Base-by-base conservation (phyloP, 1,140 invertebrate species). In the Pygmarrhopalites habei region DNA sequence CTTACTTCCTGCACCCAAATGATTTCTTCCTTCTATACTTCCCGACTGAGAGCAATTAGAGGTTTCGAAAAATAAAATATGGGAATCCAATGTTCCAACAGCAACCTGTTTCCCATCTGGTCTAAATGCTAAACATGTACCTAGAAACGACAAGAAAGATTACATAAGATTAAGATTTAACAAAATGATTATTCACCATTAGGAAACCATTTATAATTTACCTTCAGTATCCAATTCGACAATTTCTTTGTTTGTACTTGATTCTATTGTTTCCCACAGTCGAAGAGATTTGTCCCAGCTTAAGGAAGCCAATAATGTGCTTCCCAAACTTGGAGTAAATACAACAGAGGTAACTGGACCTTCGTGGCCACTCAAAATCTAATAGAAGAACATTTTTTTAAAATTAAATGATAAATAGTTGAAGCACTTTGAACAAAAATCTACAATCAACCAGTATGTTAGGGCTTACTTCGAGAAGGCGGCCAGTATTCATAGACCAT, bases 241-340 rank as follows among this genome's bases (percentile, higher is more conserved):
- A 0, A 86, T 86, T 79, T 98, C 94, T 69, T 87, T 86, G n/a
- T 81, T 80, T 0, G 85, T 85, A 53, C 85, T 87, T 62, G 80
- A 85, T 74, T 95, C 90, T 67, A 90, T 83, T 1, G 89, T 82
- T 74, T 96, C 90, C 95, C 95, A 98, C 28, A 98, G 76, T 70
- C 87, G 83, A 0, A 98, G 77, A 0, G 92, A 92, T 76, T 90
- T 90, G 75, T 98, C 95, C 94, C 94, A 98, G 19, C 91, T 94
- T 1, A 85, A 87, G 1, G 92, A 95, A 0, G 84, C 89, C 29
- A 98, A 74, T 29, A 84, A 81, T 0, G 87, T 85, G 61, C 86
- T 88, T 0, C 85, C 77, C 12, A 83, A 73, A 58, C 75, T 81
- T 0, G 90, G 86, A 73, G 82, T 89, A 75, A 98, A 98, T 12